Evolutionary conservation across 2,888 invertebrate genomes (phyloP), one percentile per base, ranked within the genome.

Genomic region (Pediacus dermestoides): DNA sequence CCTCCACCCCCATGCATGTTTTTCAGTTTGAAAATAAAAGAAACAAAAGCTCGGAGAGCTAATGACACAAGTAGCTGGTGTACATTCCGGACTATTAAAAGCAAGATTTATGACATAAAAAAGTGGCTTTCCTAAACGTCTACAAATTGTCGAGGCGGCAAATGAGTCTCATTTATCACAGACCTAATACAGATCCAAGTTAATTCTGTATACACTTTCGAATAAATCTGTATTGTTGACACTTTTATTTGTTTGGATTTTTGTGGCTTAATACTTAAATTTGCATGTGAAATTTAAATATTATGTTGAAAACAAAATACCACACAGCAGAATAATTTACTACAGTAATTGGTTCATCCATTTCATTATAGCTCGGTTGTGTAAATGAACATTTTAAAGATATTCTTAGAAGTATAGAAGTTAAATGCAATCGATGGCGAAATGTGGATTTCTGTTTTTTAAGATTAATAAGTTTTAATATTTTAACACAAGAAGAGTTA

Each of bases 101-200:
- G 67, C 58, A 53, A 67, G 68, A 68, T 68, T 68, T 68, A 68
- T 61, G 59, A 57, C 48, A 49, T 61, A 62, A 67, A 64, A 66
- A 63, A 62, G 60, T 57, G 57, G 61, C 63, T 66, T 63, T 66
- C 63, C 63, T 67, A 67, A 67, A 67, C 63, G 67, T 68, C 67
- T 69, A 70, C 70, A 70, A 70, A 70, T 69, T 67, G 68, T 67
- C 67, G 68, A 64, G 64, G 61, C 68, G 63, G 68, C 66, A 68
- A 68, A 68, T 68, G 68, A 68, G 65, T 39, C 44, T 48, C 67
- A 67, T 68, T 67, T 63, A 66, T 68, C 67, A 68, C 57, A 54
- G 52, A 53, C 49, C 63, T 66, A 66, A 66, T 66, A 67, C 66
- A 60, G 49, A 50, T 57, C 53, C 47, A 46, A 61, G 63, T 57